Evolutionary conservation across 2,797 vertebrate species (phyloP), one percentile per base, ranked within the genome.

Genomic region (Myiotriccus ornatus): DNA sequence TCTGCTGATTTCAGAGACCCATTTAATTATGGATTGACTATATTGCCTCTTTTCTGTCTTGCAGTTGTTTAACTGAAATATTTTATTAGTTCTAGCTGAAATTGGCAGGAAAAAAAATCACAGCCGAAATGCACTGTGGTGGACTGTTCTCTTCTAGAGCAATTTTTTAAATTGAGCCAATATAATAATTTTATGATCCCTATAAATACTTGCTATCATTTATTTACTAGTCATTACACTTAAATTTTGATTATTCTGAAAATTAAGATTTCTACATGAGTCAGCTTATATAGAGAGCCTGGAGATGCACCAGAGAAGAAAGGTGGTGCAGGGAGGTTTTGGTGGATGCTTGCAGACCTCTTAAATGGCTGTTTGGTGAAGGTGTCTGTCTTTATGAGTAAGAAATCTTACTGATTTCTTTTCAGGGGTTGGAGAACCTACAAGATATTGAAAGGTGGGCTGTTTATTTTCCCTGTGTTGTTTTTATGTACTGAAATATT

Each of bases 381-480:
- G 55, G 32, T 49, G 63, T 79, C 52, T 67, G 7, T 41, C 18
- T 14, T 64, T 47, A 47, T 47, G 22, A 23, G 46, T 47, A 47
- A 47, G 46, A 47, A 47, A 47, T 57, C 46, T 87, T 55, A 12
- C 52, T 76, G 27, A 32, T 75, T 30, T 75, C 47, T 85, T 73
- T 37, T 49, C 63, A 79, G 47, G 7, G 15, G 3, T 35, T 93
- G 49, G 37, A 86, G 80, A 94, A 50, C 74, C 41, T 88, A 56
- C 46, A 82, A 9, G 3, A 7, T 76, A 27, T 57, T 90, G 78
- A 87, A 93, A 71, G 70, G 60, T 84, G 68, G 94, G 68, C 91
- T 95, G 85, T 94, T 96, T 96, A 78, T 96, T 96, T 97, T 96
- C 84, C 47, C 68, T 82, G 23, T 76, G 80, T 95, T 96, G 93